Evolutionary conservation across 2,113 vertebrate species (phyloP), one percentile per base, ranked within the genome.

Genomic region (Athene cunicularia): DNA sequence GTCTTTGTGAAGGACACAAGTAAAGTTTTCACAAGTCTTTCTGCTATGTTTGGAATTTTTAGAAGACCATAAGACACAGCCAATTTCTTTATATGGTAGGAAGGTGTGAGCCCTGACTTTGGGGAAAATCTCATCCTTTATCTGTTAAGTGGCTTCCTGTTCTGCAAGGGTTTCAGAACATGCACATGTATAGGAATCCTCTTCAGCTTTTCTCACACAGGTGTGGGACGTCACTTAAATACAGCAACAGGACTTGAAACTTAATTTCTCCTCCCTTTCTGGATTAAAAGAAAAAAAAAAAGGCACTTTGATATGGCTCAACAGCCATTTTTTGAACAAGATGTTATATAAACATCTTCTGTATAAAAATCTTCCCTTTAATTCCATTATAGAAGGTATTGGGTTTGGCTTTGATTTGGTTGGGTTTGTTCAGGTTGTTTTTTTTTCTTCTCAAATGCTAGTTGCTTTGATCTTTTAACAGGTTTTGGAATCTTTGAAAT

Each of bases 41-140:
- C 18, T 66, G 12, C 37, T 75, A 10, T 73, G 17, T 47, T 79
- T 55, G 13, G 14, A 32, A 59, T 71, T 90, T 71, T 86, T 30
- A 77, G 45, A 67, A 58, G 20, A 87, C 7, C 0, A 0, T 47
- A 56, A 86, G 17, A n/a, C 7, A 35, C 12, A 76, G 33, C 4
- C 12, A 37, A 1, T 45, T 9, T 50, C 16, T 87, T 23, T 53
- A 16, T 9, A 14, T 35, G 3, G 18, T 14, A 64, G 18, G 20
- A 94, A 64, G 9, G 6, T 41, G 33, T 0, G 0, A 68, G 8
- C 6, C 9, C 24, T 30, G 33, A 66, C 35, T 68, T 63, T 30
- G 22, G 3, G 26, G 11, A 75, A 59, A 75, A 67, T 49, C 7
- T 74, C 14, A 12, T 35, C 5, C 3, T 77, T 37, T 86, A 3